Percentiles rank a stretch among this genome's conserved stretches.
Conservation (phyloP, 2,888 invertebrate species). For the Microctonus hyperodae region DNA sequence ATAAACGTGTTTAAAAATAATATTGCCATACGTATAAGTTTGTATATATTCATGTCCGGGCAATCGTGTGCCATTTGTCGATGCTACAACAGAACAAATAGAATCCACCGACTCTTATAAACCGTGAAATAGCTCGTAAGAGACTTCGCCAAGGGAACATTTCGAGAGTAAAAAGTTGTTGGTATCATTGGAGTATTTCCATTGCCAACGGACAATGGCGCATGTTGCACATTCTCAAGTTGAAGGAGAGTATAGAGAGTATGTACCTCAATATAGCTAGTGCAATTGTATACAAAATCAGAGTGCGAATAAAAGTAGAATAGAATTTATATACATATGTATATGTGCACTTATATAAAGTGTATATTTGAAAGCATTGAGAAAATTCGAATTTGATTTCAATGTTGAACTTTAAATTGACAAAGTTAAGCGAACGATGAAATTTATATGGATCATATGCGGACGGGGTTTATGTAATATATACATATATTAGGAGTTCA, state of each 20-base stretch:
- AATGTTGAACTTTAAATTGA: conserved; percentile 31
- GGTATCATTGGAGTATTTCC: not conserved
- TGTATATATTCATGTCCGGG: too few relatives aligned
- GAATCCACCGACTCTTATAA: not conserved
- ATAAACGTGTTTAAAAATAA: too few relatives aligned
- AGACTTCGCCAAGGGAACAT: conserved; percentile 14
- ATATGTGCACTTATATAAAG: not conserved
- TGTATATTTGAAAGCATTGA: conserved; percentile 1
- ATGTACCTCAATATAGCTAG: not conserved
- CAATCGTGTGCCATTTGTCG: too few relatives aligned
- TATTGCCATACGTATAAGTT: too few relatives aligned
- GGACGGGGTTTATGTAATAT: not conserved
- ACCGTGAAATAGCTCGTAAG: not conserved
- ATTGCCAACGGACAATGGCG: conserved; percentile 13
- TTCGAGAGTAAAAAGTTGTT: conserved; percentile 24
- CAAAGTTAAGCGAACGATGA: conserved; percentile 19
- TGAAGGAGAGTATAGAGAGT: not conserved
- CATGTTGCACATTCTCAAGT: conserved; percentile 22
- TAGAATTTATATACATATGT: not conserved
- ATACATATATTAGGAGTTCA: too few relatives aligned
- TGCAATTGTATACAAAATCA: conserved; percentile 5
- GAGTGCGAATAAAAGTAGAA: not conserved
- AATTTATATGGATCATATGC: not conserved
- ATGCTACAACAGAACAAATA: conserved; percentile 8
- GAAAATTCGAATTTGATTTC: conserved; percentile 27